Evolutionary conservation across 2,113 vertebrate species (phyloP).

Genomic region (Lanius collurio): DNA sequence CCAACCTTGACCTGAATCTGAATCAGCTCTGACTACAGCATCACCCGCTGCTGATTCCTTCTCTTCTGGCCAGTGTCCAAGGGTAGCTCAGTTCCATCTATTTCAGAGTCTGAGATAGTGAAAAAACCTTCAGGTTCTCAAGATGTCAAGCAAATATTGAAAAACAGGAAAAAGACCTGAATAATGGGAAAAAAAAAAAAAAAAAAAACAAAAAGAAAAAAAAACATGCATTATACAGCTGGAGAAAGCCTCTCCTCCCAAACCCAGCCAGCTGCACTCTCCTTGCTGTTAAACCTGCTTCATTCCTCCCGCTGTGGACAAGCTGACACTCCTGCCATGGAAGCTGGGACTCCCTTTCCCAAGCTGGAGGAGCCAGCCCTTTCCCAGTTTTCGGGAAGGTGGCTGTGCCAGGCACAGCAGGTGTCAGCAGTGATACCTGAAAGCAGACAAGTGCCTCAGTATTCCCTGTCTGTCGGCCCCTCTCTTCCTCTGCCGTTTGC

Average conservation of each 20-base stretch:
- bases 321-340: background rate
- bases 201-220: rapidly evolving
- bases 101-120: background rate
- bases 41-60: background rate
- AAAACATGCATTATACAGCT: background rate
- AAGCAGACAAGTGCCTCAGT: background rate
- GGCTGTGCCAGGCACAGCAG: background rate
- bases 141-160: background rate
- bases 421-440: constrained; percentile 9
- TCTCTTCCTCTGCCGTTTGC: background rate
- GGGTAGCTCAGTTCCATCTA: background rate
- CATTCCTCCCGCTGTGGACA: background rate
- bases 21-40: background rate
- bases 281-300: background rate
- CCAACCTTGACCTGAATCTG: background rate
- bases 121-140: background rate
- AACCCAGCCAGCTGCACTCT: background rate
- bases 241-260: background rate
- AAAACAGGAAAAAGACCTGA: background rate
- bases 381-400: background rate
- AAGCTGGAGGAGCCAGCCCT: background rate
- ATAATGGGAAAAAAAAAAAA: rapidly evolving
- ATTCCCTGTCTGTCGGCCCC: background rate
- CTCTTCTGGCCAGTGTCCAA: background rate
- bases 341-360: background rate